phyloP scores from a whole-genome alignment of 2,113 vertebrate species.

The Lonchura striata region DNA sequence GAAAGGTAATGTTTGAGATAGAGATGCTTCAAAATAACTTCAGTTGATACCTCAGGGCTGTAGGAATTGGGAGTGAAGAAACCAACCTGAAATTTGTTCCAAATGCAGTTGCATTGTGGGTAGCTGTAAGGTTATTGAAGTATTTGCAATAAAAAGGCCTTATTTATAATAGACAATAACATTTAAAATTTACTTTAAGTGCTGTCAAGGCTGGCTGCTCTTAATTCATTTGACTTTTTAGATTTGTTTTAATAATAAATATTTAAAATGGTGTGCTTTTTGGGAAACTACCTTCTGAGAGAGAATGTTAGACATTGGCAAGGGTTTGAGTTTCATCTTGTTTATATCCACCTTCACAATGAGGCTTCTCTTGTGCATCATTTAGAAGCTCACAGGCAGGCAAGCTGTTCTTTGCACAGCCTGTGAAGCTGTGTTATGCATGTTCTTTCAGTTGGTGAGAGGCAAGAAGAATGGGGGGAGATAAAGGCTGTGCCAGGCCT shows the following conservation, averaged over 20 bases:
- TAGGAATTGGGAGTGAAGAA: not conserved
- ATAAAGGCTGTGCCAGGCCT: fast-evolving
- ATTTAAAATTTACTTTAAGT: not conserved
- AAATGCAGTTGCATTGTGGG: not conserved
- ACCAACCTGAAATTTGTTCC: not conserved
- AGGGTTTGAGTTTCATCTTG: not conserved
- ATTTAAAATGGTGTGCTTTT: not conserved
- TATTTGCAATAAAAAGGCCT: not conserved
- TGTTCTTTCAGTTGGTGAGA: not conserved
- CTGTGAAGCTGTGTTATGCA: not conserved
- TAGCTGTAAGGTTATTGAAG: not conserved
- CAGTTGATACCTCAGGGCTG: not conserved
- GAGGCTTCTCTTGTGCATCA: fast-evolving
- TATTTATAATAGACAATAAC: not conserved
- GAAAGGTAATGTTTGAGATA: not conserved
- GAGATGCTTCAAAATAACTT: not conserved
- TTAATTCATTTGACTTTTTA: not conserved
- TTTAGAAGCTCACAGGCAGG: not conserved
- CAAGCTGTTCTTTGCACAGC: not conserved
- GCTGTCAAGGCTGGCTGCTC: not conserved
- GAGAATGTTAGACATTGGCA: not conserved
- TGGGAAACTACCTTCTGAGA: not conserved
- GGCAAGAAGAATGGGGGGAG: not conserved
- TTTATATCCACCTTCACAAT: not conserved
- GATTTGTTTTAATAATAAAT: not conserved